These are phyloP conservation scores for Neodiprion lecontei DNA, from an alignment of 1,140 invertebrate species.

Conservation along the genomic window DNA sequence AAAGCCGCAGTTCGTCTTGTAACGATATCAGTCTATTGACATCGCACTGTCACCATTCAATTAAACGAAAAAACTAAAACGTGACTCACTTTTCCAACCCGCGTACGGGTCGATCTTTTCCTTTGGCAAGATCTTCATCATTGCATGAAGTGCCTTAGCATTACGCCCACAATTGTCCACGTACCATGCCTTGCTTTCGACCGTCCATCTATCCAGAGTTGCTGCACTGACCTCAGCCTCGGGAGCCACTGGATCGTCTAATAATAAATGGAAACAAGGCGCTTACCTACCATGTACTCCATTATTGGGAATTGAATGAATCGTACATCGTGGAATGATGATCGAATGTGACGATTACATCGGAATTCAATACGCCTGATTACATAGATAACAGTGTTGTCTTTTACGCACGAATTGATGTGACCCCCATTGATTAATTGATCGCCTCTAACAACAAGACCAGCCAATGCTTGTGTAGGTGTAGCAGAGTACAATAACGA, in stretches of 20 bases:
- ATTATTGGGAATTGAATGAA: too few relatives aligned
- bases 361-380: too few relatives aligned
- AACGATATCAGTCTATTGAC: too few relatives aligned
- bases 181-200: background rate
- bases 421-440: background rate
- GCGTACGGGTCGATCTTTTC: background rate
- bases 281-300: too few relatives aligned
- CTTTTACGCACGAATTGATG: background rate
- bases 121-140: background rate
- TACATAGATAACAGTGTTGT: too few relatives aligned
- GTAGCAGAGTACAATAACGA: background rate
- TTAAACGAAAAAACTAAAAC: too few relatives aligned
- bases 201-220: conserved; percentile 1
- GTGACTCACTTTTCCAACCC: background rate
- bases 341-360: too few relatives aligned
- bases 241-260: background rate
- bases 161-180: conserved; percentile 8
- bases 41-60: too few relatives aligned
- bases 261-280: background rate
- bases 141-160: background rate
- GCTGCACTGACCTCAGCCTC: background rate
- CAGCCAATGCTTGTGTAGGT: background rate
- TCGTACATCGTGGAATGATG: too few relatives aligned
- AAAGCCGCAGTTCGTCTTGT: too few relatives aligned
- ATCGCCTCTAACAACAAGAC: background rate